phyloP scores from a whole-genome alignment of 2,797 vertebrate genomes.

The Gorsachius magnificus region DNA sequence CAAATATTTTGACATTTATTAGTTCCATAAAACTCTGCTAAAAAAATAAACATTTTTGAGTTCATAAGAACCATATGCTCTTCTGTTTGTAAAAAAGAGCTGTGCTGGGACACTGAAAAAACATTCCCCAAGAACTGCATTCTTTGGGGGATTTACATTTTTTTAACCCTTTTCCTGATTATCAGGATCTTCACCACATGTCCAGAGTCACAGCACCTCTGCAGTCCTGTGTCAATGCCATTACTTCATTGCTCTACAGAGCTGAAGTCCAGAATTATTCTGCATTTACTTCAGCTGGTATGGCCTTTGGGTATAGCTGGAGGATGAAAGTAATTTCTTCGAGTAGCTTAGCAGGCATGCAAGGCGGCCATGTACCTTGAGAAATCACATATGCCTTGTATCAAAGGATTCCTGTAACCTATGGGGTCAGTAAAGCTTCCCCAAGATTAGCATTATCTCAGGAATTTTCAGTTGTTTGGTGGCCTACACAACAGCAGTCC shows the following conservation, averaged over 20 bases:
- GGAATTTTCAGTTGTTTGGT: neutral
- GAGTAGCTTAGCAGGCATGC: neutral
- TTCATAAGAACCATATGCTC: constrained; percentile 67
- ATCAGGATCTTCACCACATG: neutral
- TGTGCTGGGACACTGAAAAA: constrained; percentile 36
- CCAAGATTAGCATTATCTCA: neutral
- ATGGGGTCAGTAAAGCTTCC: neutral
- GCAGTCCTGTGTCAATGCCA: neutral
- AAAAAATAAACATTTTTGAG: constrained; percentile 66
- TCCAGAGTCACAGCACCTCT: neutral
- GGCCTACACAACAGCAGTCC: neutral
- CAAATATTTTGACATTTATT: constrained; percentile 70
- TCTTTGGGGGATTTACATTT: constrained; percentile 38
- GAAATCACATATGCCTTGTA: neutral
- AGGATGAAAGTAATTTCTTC: neutral
- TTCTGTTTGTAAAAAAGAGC: constrained; percentile 54
- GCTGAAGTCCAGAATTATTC: neutral
- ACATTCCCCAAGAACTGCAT: constrained; percentile 23
- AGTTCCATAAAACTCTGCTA: constrained; percentile 59
- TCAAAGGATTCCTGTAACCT: neutral
- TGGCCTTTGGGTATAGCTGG: neutral
- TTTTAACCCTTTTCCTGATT: constrained; percentile 40
- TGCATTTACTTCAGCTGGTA: neutral
- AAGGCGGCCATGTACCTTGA: neutral
- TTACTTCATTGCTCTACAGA: neutral